These are phyloP conservation scores for Protobothrops flavoviridis DNA, from an alignment of 2,113 vertebrate genomes.

Conservation along the genomic window DNA sequence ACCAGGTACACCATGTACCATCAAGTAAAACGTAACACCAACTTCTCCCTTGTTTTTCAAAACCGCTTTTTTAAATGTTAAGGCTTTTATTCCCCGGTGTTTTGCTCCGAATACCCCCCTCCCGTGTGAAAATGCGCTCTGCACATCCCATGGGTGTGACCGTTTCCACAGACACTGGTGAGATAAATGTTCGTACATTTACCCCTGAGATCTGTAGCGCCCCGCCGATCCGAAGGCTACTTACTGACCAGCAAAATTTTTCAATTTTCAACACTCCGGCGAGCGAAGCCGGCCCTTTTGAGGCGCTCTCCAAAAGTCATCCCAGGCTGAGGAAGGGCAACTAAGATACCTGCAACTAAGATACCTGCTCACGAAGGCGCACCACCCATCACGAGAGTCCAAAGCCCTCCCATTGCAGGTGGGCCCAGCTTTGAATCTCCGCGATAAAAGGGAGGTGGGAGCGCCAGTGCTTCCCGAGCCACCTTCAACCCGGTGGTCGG, in stretches of 20 bases:
- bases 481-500: neutral
- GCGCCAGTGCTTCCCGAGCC: neutral
- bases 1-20: too few species aligned
- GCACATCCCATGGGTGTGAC: neutral
- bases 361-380: neutral
- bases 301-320: neutral
- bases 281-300: neutral
- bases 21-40: neutral
- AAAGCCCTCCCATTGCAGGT: neutral
- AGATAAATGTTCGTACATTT: neutral
- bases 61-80: neutral
- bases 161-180: neutral
- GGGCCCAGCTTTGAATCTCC: neutral
- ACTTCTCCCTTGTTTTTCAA: neutral
- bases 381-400: neutral
- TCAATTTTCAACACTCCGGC: neutral
- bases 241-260: neutral
- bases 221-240: neutral
- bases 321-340: neutral
- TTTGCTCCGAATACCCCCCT: neutral
- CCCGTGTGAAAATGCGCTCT: neutral
- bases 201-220: neutral
- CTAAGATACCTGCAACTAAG: neutral
- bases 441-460: neutral
- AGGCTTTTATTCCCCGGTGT: neutral